phyloP scores from a whole-genome alignment of 92 coral and sea anemone species.

The Desmophyllum pertusum region DNA sequence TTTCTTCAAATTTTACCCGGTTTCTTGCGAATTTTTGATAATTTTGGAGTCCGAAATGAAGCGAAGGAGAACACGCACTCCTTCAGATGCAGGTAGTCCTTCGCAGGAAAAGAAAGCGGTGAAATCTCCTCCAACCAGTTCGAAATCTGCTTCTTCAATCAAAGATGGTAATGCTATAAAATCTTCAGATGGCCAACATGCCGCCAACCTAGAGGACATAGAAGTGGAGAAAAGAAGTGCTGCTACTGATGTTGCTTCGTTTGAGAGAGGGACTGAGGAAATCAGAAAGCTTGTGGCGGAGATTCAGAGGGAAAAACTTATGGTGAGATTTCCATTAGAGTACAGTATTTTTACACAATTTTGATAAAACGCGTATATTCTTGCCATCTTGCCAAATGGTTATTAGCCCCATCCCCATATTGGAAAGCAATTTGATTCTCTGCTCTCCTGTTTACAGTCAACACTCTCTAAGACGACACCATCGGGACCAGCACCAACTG shows the following conservation, averaged over 20 bases:
- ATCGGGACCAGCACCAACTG: no score
- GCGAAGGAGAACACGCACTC: constrained; percentile 80
- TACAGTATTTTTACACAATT: no score
- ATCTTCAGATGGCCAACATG: constrained; percentile 44
- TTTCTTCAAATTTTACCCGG: background rate
- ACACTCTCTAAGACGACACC: no score
- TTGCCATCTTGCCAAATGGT: no score
- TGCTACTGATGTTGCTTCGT: constrained; percentile 71
- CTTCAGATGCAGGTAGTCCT: constrained; percentile 79
- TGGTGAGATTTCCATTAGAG: constrained; percentile 60
- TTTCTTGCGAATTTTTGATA: background rate
- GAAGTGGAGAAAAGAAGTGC: constrained; percentile 85
- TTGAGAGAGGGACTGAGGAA: constrained; percentile 82
- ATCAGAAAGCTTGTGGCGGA: constrained; percentile 83
- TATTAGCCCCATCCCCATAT: no score
- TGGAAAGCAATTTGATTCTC: no score
- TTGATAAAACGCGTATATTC: no score
- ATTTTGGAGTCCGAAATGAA: constrained; percentile 57
- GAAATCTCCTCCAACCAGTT: constrained; percentile 53
- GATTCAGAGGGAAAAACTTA: constrained; percentile 76
- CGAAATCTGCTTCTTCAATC: constrained; percentile 30
- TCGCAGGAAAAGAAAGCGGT: constrained; percentile 78
- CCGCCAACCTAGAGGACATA: constrained; percentile 57
- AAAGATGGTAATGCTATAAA: constrained; percentile 57
- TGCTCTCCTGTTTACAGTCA: no score